Conservation (phyloP, 37 sponge, comb jelly and placozoan species). For the Cliona cf. orientalis region DNA sequence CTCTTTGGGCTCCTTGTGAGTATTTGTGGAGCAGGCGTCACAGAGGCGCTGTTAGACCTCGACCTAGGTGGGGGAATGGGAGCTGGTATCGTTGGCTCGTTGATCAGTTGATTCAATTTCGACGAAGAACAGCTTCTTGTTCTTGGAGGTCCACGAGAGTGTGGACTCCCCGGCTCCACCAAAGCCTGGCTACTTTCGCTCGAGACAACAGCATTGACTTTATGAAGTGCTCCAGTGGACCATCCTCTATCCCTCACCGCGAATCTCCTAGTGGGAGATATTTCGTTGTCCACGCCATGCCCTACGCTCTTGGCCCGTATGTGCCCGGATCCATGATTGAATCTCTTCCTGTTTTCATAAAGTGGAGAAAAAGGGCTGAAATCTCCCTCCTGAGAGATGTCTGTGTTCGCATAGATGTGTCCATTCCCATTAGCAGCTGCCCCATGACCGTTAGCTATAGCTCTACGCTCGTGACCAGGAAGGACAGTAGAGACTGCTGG, state of each 20-base stretch:
- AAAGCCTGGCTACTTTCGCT: no score
- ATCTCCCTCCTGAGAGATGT: not conserved
- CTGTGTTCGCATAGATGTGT: slow-evolving; percentile 8
- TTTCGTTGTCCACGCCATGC: not conserved
- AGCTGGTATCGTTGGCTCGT: not conserved
- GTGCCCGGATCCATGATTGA: not conserved
- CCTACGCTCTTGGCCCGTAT: not conserved
- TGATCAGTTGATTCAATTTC: no score
- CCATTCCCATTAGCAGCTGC: not conserved
- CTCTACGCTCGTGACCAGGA: not conserved
- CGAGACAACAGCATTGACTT: no score
- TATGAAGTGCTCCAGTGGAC: not conserved
- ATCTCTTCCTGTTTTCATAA: slow-evolving; percentile 8
- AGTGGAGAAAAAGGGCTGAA: slow-evolving; percentile 11
- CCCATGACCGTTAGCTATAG: not conserved
- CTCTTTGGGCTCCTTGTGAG: no score
- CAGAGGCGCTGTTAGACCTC: not conserved
- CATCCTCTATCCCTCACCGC: not conserved
- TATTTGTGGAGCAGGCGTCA: not conserved
- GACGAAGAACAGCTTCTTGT: no score
- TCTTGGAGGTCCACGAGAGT: not conserved
- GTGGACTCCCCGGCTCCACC: not conserved
- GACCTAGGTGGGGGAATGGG: not conserved
- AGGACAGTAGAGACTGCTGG: not conserved
- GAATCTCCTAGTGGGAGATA: not conserved